Base-by-base conservation (phyloP, 2,888 invertebrate genomes). In the Imbricaverruca yamaguchii region DNA sequence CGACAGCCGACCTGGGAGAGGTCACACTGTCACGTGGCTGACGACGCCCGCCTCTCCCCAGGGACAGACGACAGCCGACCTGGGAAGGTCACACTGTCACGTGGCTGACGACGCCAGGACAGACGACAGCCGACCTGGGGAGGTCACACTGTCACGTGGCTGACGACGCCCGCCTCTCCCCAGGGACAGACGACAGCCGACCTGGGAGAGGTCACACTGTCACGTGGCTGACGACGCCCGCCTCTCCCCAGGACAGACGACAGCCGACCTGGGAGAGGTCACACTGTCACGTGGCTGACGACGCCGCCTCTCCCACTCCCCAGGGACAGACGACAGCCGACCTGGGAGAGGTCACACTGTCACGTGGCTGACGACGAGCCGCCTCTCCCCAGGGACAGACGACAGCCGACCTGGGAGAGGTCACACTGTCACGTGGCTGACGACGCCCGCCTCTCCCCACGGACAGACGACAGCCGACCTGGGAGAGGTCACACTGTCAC, bases 371-470 rank as follows among this genome's bases (percentile, higher is more conserved):
- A 39, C 39, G 39, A 39, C 39, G 39, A 4, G 2, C 39, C 39
- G 4, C 39, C 39, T 39, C 39, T 39, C 39, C 39, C 39, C 39
- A 39, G 2, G 39, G 39, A 4, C 39, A 39, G 39, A 39, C 39
- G 4, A n/a, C n/a, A n/a, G 39, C 39, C 39, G 39, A 39, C 39
- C 39, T 39, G 39, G 39, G 39, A n/a, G 39, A 39, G 39, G 39
- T 39, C 39, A 39, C 39, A 39, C 39, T 39, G 39, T 39, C 39
- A 39, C 87, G 53, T 89, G 87, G 78, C n/a, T 61, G 86, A 86
- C 85, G 6, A 91, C 91, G 63, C 92, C 92, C 82, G 87, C 84
- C 57, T 90, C 90, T 81, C 90, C 91, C 92, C 92, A 93, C 0
- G 92, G 89, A 85, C 88, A 88, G 21, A 89, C 86, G 1, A 89